Evolutionary conservation across 2,113 vertebrate genomes (phyloP), one percentile per base, ranked within the genome.

Genomic region (Microtus ochrogaster): DNA sequence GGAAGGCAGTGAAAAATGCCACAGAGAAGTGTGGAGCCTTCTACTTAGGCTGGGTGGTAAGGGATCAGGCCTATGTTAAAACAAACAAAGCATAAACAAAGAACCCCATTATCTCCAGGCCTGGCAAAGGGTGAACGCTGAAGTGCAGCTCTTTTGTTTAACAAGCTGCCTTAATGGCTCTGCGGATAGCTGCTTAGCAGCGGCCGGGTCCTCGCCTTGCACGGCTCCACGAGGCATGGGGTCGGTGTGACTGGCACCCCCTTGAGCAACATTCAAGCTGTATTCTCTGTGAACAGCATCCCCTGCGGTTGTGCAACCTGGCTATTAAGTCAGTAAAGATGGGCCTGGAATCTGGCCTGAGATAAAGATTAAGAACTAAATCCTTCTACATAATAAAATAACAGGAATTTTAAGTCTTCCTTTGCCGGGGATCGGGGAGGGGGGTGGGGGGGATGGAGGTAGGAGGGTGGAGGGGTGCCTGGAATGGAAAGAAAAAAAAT

Each of bases 311-410:
- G 92, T 81, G 91, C 66, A 89, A 94, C 65, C 52, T 55, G 73
- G 84, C 1, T 1, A 93, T 84, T 96, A 79, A 82, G 92, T 96
- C 85, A 83, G 66, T 91, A 95, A 95, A 96, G 81, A 89, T 68
- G 92, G 44, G 44, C 78, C 89, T 94, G 79, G 41, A 95, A 84
- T 93, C 78, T 94, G 93, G 63, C 36, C 74, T 52, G 47, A 94
- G 79, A 94, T 47, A 77, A 91, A 90, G 87, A 93, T 73, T 94
- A 92, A 96, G 76, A 85, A 77, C 63, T 94, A 98, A 97, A 84
- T 95, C 52, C 90, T 97, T 96, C 87, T 92, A 91, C 95, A 96
- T 95, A 91, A 95, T 94, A 97, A 97, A 97, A 91, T 97, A 93
- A 94, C 88, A 94, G 85, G 94, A 97, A 95, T 97, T 96, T 97